phyloP scores from a whole-genome alignment of 1,140 invertebrate species.

The Papilio xuthus region DNA sequence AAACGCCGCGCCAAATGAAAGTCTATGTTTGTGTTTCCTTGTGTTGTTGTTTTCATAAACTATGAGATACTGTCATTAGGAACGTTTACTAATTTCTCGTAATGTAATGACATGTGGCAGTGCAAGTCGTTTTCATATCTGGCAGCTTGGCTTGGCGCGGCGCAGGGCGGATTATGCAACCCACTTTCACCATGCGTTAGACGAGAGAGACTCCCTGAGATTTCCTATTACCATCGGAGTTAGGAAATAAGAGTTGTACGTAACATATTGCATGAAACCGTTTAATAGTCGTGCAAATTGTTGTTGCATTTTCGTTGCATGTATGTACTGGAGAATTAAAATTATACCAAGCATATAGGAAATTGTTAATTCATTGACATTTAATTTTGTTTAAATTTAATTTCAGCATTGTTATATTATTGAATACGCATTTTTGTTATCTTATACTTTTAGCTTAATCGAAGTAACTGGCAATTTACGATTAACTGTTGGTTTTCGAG shows the following conservation, averaged over 20 bases:
- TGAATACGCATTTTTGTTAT: too few species aligned
- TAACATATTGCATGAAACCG: constrained; percentile 34
- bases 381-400: background rate
- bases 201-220: constrained; percentile 69
- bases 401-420: too few species aligned
- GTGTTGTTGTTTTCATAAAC: too few species aligned
- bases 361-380: background rate
- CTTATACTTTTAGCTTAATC: too few species aligned
- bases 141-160: constrained; percentile 67
- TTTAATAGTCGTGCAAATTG: constrained; percentile 37
- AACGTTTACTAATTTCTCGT: constrained; percentile 22
- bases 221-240: constrained; percentile 63
- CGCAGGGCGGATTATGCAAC: constrained; percentile 64
- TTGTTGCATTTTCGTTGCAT: constrained; percentile 7
- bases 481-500: too few species aligned
- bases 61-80: background rate
- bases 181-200: constrained; percentile 68
- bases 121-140: constrained; percentile 57
- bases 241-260: constrained; percentile 46
- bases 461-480: too few species aligned
- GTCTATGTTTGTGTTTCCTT: background rate
- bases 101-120: constrained; percentile 39
- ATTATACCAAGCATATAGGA: background rate
- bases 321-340: background rate
- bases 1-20: too few species aligned